Percentiles rank a stretch among this genome's conserved stretches.
Conservation (phyloP, 1,140 invertebrate species). For the Scaptomyza pallida region DNA sequence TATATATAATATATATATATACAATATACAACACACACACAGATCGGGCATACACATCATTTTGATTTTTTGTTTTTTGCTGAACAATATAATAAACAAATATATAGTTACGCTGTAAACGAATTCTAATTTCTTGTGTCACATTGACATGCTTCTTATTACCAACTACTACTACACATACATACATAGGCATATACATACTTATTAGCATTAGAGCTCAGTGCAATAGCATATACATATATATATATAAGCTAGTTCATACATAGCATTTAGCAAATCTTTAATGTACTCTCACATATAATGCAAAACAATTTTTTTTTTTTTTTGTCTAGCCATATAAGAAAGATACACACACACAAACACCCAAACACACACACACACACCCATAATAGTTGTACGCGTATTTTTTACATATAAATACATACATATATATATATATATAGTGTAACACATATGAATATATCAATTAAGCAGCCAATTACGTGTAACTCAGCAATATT, state of each 20-base stretch:
- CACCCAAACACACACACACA: neutral
- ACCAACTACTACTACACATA: constrained; percentile 11
- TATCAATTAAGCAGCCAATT: constrained; percentile 54
- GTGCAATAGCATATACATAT: constrained; percentile 18
- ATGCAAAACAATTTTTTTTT: constrained; percentile 22
- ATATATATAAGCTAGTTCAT: neutral
- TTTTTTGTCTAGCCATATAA: constrained; percentile 45
- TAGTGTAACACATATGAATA: constrained; percentile 20
- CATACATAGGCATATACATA: constrained; percentile 14
- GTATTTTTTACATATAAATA: constrained; percentile 36
- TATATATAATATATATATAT: constrained; percentile 18
- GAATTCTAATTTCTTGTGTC: constrained; percentile 65
- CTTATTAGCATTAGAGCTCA: constrained; percentile 32
- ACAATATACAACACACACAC: constrained; percentile 10
- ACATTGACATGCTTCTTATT: constrained; percentile 71
- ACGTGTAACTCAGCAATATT: constrained; percentile 31
- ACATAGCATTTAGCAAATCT: constrained; percentile 1
- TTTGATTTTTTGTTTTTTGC: neutral
- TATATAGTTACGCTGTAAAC: constrained; percentile 54
- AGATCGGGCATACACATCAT: neutral
- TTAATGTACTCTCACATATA: constrained; percentile 12
- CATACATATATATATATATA: constrained; percentile 2
- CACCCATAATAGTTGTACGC: constrained; percentile 24
- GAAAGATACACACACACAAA: neutral
- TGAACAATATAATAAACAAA: constrained; percentile 19